These are phyloP conservation scores for Diploptera punctata DNA, from an alignment of 2,888 invertebrate species.

Conservation along the genomic window DNA sequence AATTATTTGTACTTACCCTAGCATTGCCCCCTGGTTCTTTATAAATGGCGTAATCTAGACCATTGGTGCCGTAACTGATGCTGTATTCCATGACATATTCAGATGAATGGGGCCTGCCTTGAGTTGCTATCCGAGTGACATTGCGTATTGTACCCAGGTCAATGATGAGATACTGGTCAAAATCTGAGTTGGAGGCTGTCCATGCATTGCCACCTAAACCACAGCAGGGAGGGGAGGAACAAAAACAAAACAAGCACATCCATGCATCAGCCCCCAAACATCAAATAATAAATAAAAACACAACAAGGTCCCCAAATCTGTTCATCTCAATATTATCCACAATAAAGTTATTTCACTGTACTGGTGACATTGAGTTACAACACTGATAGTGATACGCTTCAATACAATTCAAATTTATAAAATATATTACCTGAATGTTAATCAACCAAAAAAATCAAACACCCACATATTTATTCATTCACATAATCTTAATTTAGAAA, in stretches of 20 bases:
- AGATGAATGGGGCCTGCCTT: conserved; percentile 87
- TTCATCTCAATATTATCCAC: too few relatives aligned
- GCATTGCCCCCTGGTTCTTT: conserved; percentile 89
- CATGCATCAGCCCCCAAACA: conserved; percentile 44
- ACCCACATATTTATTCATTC: too few relatives aligned
- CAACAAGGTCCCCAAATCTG: too few relatives aligned
- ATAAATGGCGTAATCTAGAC: conserved; percentile 87
- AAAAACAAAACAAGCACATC: conserved; percentile 42
- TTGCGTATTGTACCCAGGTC: conserved; percentile 89
- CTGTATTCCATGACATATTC: conserved; percentile 95
- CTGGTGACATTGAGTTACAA: too few relatives aligned
- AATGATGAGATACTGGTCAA: conserved; percentile 89
- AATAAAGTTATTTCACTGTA: too few relatives aligned
- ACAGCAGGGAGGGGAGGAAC: conserved; percentile 33
- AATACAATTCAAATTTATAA: too few relatives aligned
- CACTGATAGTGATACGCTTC: too few relatives aligned
- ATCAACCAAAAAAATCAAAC: too few relatives aligned
- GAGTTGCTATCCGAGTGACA: conserved; percentile 86
- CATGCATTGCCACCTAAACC: conserved; percentile 83
- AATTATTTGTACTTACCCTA: conserved; percentile 70
- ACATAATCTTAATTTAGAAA: too few relatives aligned
- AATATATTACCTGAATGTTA: too few relatives aligned
- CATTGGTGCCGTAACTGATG: conserved; percentile 91
- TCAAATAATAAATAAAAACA: conserved; percentile 38
- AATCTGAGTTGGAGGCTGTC: conserved; percentile 91